Conservation (phyloP, 23 tunicate genomes). For the Ciona savignyi region DNA sequence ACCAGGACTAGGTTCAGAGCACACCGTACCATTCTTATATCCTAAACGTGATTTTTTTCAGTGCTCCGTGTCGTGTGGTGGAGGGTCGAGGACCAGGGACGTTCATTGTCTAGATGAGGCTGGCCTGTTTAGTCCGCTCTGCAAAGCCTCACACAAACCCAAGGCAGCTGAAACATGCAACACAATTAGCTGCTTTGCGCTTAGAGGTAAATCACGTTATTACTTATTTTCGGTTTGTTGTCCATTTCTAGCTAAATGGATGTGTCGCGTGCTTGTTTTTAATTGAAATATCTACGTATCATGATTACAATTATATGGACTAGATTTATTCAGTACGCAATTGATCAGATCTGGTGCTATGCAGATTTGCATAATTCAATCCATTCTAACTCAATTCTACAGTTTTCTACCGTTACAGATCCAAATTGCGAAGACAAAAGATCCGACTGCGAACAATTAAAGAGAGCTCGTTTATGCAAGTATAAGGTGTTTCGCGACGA, state of each 20-base stretch:
- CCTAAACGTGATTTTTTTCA: conserved; percentile 15
- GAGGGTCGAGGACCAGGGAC: conserved; percentile 51
- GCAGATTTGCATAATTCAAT: too few species aligned
- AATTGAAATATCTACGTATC: too few species aligned
- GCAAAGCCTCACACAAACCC: conserved; percentile 30
- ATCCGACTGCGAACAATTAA: conserved; percentile 22
- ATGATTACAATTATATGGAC: too few species aligned
- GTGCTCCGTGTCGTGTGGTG: conserved; percentile 81
- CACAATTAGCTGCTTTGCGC: conserved; percentile 39
- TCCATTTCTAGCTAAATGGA: too few species aligned
- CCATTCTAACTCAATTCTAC: too few species aligned
- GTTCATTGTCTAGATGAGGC: conserved; percentile 60
- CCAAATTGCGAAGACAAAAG: conserved; percentile 52
- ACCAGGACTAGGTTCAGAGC: too few species aligned
- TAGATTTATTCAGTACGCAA: too few species aligned
- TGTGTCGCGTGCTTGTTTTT: too few species aligned
- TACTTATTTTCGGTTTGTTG: too few species aligned
- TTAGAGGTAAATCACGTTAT: conserved; percentile 34
- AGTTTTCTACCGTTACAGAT: conserved; percentile 26
- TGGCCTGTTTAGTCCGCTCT: conserved; percentile 39
- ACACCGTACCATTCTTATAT: too few species aligned
- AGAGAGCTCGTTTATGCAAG: conserved; percentile 48
- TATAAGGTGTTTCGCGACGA: conserved; percentile 33
- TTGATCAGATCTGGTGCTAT: too few species aligned
- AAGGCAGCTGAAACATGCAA: conserved; percentile 59